Evolutionary conservation across 1,140 invertebrate species (phyloP), one percentile per base, ranked within the genome.

Genomic region (Sipha flava): DNA sequence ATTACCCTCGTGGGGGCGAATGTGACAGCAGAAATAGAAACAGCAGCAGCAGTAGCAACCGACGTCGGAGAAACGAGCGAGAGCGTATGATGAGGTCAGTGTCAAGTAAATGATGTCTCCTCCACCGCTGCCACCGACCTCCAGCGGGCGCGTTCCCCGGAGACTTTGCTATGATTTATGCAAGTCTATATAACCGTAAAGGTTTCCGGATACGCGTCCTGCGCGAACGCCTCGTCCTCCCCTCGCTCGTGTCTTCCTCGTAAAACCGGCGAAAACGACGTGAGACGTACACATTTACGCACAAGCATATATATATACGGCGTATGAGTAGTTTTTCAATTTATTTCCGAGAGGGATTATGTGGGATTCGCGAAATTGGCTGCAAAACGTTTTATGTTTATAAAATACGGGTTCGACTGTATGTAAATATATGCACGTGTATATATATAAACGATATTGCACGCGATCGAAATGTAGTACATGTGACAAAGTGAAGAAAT

Each of bases 71-170:
- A 47, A 70, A 70, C 21, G 70, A 31, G 49, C 16, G 73, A n/a
- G 64, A 31, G 29, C 73, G 73, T 9, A 40, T 57, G n/a, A 75
- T 57, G 73, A 77, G 73, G 73, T 77, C 73, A 77, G 73, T 77
- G 73, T 77, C 73, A 77, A 77, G 73, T 77, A 77, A 77, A 77
- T 43, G 73, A 59, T 77, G 73, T 77, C 73, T 59, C 72, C 57
- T 54, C 49, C 31, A 9, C 72, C 47, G 37, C 64, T 3, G 9
- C 29, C 52, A 21, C 29, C 31, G 52, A 26, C 72, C 49, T 7
- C 49, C 21, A 3, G 34, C 34, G 45, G 0, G 49, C 21, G 40
- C 49, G 49, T 40, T 77, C 73, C 52, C 73, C 16, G n/a, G 73
- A 37, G 73, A 59, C 31, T 70, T 43, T 9, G 34, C 73, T 59